These are phyloP conservation scores for Aptenodytes patagonicus DNA, from an alignment of 2,113 vertebrate species.

Conservation along the genomic window DNA sequence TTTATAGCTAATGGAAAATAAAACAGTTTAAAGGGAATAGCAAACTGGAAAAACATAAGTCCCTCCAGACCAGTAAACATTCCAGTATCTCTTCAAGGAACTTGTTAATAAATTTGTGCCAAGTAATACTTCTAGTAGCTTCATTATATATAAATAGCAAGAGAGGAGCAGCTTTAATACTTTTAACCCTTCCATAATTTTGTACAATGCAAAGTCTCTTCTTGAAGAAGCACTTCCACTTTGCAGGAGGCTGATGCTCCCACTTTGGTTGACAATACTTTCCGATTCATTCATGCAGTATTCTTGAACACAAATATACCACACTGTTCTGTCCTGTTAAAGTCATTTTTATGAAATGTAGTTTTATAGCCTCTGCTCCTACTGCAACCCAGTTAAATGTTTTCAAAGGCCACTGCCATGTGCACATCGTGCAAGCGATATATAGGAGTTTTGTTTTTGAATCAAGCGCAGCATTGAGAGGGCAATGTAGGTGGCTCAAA, in stretches of 20 bases:
- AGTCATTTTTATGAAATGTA: background rate
- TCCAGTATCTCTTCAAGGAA: constrained; percentile 39
- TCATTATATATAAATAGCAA: background rate
- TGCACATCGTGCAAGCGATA: background rate
- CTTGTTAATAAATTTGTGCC: constrained; percentile 19
- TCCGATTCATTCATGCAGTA: background rate
- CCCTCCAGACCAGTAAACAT: constrained; percentile 19
- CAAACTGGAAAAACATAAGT: constrained; percentile 22
- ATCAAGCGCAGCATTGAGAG: background rate
- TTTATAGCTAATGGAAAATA: constrained; percentile 38
- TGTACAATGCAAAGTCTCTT: background rate
- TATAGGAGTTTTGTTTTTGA: background rate
- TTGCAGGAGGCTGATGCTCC: background rate
- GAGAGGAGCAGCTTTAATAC: background rate
- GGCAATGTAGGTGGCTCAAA: background rate
- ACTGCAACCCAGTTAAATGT: background rate
- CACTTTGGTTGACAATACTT: background rate
- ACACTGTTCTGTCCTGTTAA: background rate
- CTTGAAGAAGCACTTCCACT: background rate
- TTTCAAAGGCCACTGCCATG: background rate
- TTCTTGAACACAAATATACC: background rate
- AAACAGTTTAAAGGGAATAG: constrained; percentile 23
- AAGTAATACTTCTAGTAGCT: constrained; percentile 18
- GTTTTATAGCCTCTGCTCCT: background rate
- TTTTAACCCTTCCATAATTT: constrained; percentile 30